Conservation (phyloP, 2,113 vertebrate species). For the Silurus glanis region DNA sequence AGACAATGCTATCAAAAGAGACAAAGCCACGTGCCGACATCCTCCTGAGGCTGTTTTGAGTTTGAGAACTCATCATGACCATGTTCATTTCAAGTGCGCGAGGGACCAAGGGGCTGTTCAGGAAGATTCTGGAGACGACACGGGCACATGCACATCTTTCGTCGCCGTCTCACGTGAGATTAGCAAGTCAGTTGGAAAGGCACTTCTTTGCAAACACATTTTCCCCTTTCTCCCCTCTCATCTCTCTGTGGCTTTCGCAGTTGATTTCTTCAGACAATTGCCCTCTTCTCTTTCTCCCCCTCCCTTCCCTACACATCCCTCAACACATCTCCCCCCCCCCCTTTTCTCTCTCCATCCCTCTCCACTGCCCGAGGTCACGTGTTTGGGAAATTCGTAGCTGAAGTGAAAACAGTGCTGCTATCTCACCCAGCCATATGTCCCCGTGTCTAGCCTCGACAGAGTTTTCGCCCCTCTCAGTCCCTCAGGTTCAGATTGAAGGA, state of each 20-base stretch:
- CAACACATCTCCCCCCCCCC: not conserved
- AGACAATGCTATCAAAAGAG: not conserved
- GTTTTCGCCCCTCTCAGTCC: not conserved
- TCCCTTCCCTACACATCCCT: not conserved
- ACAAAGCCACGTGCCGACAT: not conserved
- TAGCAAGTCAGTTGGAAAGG: constrained; percentile 16
- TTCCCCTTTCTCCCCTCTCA: not conserved
- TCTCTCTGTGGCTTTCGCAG: constrained; percentile 17
- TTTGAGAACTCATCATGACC: constrained; percentile 16
- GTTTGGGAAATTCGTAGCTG: constrained; percentile 38
- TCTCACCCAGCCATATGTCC: constrained; percentile 56
- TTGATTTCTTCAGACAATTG: constrained; percentile 44
- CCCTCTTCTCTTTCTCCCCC: not conserved
- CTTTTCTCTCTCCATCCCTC: constrained; percentile 21
- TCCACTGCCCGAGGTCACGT: constrained; percentile 47
- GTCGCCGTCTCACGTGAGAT: constrained; percentile 2
- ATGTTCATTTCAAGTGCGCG: not conserved
- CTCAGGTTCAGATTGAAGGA: constrained; percentile 17
- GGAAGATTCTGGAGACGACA: constrained; percentile 24
- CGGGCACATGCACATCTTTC: constrained; percentile 27
- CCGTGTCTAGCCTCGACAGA: constrained; percentile 27
- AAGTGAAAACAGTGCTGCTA: constrained; percentile 46
- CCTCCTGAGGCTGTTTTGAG: not conserved
- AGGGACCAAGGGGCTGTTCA: not conserved
- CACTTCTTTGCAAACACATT: constrained; percentile 10